A percentile compares a stretch with the other conserved stretches of the same genome.
Evolutionary conservation across 2,113 vertebrate species (phyloP).

Genomic region (Corydoras sp.): DNA sequence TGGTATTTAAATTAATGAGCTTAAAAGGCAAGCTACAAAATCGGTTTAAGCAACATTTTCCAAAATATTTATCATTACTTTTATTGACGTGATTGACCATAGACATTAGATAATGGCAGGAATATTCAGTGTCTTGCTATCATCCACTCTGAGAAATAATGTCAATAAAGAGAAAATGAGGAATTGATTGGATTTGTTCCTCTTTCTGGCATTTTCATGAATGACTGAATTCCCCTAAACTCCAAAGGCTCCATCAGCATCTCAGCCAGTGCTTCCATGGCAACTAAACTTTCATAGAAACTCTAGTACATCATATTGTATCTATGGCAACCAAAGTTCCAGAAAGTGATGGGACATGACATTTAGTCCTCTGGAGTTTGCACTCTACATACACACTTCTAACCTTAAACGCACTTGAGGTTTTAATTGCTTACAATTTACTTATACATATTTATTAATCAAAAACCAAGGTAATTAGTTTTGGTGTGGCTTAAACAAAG

Average conservation of each 20-base stretch:
- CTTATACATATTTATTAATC: not conserved
- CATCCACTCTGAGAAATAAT: not conserved
- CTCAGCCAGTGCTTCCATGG: conserved; percentile 39
- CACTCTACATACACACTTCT: not conserved
- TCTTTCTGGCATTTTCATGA: conserved; percentile 30
- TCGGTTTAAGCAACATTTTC: too few relatives aligned
- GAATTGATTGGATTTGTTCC: conserved; percentile 18
- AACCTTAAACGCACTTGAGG: conserved; percentile 4
- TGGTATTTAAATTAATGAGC: not conserved
- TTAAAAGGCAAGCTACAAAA: too few relatives aligned
- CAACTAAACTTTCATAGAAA: conserved; percentile 38
- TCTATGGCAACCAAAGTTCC: conserved; percentile 41
- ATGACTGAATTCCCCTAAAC: conserved; percentile 24
- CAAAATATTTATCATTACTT: not conserved
- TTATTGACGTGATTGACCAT: not conserved
- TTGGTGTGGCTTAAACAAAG: not conserved
- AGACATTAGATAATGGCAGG: conserved; percentile 4
- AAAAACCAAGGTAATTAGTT: conserved; percentile 11
- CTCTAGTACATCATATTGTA: conserved; percentile 23
- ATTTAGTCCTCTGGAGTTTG: not conserved
- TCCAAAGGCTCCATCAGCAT: conserved; percentile 21
- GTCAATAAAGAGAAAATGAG: conserved; percentile 3
- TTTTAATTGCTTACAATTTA: conserved; percentile 12
- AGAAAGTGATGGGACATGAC: conserved; percentile 4
- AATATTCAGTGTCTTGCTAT: not conserved